phyloP scores from a whole-genome alignment of 2,797 vertebrate genomes.

The Eremophila alpestris region DNA sequence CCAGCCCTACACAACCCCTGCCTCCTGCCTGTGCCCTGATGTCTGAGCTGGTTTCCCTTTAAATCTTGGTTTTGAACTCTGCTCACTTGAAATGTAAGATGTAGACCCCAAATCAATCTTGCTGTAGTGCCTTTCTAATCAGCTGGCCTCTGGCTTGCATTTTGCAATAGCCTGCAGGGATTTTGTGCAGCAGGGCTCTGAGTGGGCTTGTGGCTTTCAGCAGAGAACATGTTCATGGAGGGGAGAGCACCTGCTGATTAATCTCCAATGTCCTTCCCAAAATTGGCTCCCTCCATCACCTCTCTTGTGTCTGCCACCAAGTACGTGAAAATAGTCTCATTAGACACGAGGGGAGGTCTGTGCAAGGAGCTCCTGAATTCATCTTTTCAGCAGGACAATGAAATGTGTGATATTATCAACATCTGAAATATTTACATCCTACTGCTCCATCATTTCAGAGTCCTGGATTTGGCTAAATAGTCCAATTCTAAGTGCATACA shows the following conservation, averaged over 20 bases:
- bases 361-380: background rate
- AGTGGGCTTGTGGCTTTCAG: background rate
- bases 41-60: background rate
- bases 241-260: constrained; percentile 17
- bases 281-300: constrained; percentile 7
- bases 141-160: background rate
- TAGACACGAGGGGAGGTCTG: background rate
- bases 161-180: background rate
- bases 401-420: background rate
- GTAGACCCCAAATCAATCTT: background rate
- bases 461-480: background rate
- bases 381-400: constrained; percentile 1
- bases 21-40: background rate
- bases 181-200: background rate
- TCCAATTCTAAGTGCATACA: background rate
- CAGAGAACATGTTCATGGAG: background rate
- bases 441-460: background rate
- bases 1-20: fast-evolving
- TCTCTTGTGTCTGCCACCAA: constrained; percentile 11
- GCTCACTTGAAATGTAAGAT: background rate
- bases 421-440: background rate
- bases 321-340: constrained; percentile 6
- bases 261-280: constrained; percentile 29
- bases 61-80: background rate
- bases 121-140: background rate